Percentiles rank a stretch among this genome's conserved stretches.
Evolutionary conservation across 2,113 vertebrate species (phyloP).

Genomic region (Peromyscus maniculatus): DNA sequence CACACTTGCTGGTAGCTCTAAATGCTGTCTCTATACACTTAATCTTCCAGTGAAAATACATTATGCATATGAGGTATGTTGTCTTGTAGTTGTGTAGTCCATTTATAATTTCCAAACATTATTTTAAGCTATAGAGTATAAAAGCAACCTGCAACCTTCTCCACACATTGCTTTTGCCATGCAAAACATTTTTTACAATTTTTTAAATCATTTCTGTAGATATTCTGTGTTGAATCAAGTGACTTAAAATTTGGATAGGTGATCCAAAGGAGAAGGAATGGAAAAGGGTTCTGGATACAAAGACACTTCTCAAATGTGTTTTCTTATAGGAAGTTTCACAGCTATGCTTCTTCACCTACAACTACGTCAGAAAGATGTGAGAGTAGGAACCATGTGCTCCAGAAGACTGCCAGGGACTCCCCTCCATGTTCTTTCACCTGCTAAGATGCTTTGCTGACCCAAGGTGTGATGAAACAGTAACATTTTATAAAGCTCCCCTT

Average conservation of each 20-base stretch:
- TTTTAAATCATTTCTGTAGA: not conserved
- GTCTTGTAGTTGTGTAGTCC: constrained; percentile 34
- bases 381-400: not conserved
- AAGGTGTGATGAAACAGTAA: constrained; percentile 45
- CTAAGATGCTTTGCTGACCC: constrained; percentile 53
- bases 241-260: constrained; percentile 56
- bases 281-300: not conserved
- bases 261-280: constrained; percentile 44
- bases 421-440: not conserved
- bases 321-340: not conserved
- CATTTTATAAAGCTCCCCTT: constrained; percentile 54
- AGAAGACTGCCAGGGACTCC: not conserved
- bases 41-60: not conserved
- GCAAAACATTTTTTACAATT: constrained; percentile 38
- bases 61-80: not conserved
- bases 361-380: constrained; percentile 30
- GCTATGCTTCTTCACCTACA: not conserved
- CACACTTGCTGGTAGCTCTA: constrained; percentile 62
- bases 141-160: constrained; percentile 32
- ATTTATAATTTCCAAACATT: constrained; percentile 62
- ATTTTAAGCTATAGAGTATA: constrained; percentile 50
- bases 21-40: constrained; percentile 47
- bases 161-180: constrained; percentile 39
- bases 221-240: not conserved
- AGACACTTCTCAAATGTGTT: constrained; percentile 11